Evolutionary conservation across 1,140 invertebrate species (phyloP).

Genomic region (Drosophila santomea): DNA sequence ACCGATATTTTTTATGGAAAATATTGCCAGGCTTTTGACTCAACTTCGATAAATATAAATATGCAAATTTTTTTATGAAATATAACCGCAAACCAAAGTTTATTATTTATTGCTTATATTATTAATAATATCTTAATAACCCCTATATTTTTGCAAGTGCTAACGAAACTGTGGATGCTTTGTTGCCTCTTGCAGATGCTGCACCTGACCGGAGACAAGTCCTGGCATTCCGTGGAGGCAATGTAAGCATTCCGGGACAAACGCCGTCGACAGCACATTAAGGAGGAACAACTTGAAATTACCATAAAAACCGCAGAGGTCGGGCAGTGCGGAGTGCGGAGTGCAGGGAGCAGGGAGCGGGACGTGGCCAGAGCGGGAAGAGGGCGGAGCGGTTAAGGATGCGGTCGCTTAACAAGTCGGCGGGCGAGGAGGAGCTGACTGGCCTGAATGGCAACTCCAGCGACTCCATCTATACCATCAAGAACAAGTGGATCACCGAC

Average conservation of each 20-base stretch:
- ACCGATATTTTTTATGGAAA: no score
- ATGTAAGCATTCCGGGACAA: conserved; percentile 45
- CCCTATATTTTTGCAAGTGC: neutral
- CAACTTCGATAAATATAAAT: no score
- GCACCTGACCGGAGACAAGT: conserved; percentile 59
- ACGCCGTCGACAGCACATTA: conserved; percentile 36
- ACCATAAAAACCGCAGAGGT: conserved; percentile 35
- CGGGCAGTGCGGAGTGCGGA: neutral
- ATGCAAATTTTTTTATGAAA: no score
- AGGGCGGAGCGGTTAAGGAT: conserved; percentile 78
- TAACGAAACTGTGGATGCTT: conserved; percentile 5
- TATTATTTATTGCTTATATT: no score
- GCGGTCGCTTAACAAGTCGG: conserved; percentile 88
- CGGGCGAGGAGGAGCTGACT: conserved; percentile 85
- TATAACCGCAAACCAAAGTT: no score
- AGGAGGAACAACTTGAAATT: conserved; percentile 60
- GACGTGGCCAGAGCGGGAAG: neutral
- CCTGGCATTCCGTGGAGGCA: conserved; percentile 44
- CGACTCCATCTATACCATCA: conserved; percentile 88
- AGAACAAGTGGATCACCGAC: conserved; percentile 88
- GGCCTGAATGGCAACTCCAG: conserved; percentile 85
- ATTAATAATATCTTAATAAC: no score
- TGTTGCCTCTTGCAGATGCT: conserved; percentile 64
- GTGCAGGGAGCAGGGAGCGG: neutral
- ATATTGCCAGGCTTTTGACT: no score